Evolutionary conservation across 2,797 vertebrate species (phyloP), one percentile per base, ranked within the genome.

Genomic region (Danio aesculapii): DNA sequence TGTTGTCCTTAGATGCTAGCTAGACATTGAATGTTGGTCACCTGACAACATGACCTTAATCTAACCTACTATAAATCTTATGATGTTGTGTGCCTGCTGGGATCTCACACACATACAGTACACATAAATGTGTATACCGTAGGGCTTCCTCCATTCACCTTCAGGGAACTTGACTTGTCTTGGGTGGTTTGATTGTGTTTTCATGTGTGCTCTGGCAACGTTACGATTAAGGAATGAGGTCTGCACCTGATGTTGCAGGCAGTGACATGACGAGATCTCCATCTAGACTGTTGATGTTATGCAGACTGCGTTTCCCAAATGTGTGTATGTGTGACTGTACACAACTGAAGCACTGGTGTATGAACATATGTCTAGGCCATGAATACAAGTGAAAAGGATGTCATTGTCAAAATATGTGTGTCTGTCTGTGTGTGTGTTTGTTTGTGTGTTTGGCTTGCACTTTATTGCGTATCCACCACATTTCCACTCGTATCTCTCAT

Each of bases 401-500:
- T 44, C 41, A 41, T 63, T 71, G 49, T 72, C 57, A 71, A 79
- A 71, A 52, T 13, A 39, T 7, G 6, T 72, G 30, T 30, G 30
- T 30, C 59, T 77, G 73, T 69, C 1, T 30, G 67, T 77, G 73
- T 69, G 30, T 30, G 67, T 77, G 73, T 69, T 43, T 75, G 62
- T 74, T 69, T 64, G 75, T 73, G 52, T 74, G 67, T 72, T 68
- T 66, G 66, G 63, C 72, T 71, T 64, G 57, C 64, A 43, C 70
- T 76, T 59, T 68, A 17, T 81, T 67, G 50, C n/a, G 19, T 67
- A 70, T 83, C 59, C 71, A 72, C 17, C 13, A 8, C 47, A 49
- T 78, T 81, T 83, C 52, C 53, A 75, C 75, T 79, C 55, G 70
- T 79, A 86, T 83, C 81, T 77, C 79, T 74, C 11, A 86, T 84